phyloP scores from a whole-genome alignment of 1,140 invertebrate genomes.

The Lordiphosa mommai region DNA sequence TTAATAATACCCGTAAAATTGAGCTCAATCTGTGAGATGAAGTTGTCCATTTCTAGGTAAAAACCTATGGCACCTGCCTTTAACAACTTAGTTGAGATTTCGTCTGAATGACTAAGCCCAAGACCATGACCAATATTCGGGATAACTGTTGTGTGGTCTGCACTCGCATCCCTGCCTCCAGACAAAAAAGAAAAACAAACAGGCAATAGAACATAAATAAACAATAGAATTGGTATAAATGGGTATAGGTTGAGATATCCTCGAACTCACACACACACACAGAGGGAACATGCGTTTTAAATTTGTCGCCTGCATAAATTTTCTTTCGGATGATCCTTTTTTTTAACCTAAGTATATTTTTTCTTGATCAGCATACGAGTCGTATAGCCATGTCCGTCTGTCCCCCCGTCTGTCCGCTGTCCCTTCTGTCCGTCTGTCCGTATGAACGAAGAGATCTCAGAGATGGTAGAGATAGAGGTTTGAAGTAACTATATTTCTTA shows the following conservation, averaged over 20 bases:
- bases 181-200: slow-evolving; percentile 66
- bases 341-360: slow-evolving; percentile 16
- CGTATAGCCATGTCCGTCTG: no score
- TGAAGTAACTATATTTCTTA: no score
- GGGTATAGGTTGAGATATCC: no score
- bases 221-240: slow-evolving; percentile 56
- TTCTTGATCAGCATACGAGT: no score
- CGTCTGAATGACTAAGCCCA: slow-evolving; percentile 15
- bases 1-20: slow-evolving; percentile 65
- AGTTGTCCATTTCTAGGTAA: slow-evolving; percentile 29
- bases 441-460: no score
- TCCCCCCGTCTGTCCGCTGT: no score
- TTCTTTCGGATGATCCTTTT: slow-evolving; percentile 56
- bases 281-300: slow-evolving; percentile 68
- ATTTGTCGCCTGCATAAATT: slow-evolving; percentile 77
- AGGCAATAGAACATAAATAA: slow-evolving; percentile 69
- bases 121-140: slow-evolving; percentile 15
- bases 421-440: no score
- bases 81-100: slow-evolving; percentile 11
- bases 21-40: slow-evolving; percentile 54
- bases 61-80: slow-evolving; percentile 35
- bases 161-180: slow-evolving; percentile 4
- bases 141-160: slow-evolving; percentile 36
- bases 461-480: no score
- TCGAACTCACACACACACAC: no score